Conservation (phyloP, 2,888 invertebrate species). For the Dioctria rufipes region DNA sequence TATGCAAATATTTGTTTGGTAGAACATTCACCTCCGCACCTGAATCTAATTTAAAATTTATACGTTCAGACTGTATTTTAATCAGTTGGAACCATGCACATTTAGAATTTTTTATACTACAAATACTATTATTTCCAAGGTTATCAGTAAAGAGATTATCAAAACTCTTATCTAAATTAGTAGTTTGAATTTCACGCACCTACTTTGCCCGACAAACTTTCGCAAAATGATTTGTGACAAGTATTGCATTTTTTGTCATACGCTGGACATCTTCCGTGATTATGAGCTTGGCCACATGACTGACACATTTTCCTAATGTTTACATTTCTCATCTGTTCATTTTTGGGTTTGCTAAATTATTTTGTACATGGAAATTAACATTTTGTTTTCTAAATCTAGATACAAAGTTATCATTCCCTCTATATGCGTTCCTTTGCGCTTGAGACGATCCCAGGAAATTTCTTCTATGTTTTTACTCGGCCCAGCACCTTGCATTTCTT, state of each 20-base stretch:
- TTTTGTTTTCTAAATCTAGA: no score
- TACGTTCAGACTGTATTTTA: not conserved
- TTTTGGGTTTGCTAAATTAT: not conserved
- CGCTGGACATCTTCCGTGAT: not conserved
- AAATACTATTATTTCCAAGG: no score
- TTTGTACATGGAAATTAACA: no score
- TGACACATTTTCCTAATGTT: not conserved
- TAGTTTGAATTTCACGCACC: not conserved
- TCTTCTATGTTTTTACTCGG: no score
- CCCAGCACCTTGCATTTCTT: no score
- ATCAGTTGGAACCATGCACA: no score
- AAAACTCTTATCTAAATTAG: no score
- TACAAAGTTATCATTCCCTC: no score
- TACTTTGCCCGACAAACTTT: not conserved
- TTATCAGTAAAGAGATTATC: no score
- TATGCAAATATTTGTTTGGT: not conserved
- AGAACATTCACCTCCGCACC: constrained; percentile 26
- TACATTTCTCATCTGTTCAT: not conserved
- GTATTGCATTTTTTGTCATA: not conserved
- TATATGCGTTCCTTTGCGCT: no score
- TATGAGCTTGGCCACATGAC: not conserved
- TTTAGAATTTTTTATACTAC: no score
- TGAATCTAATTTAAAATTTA: constrained; percentile 18
- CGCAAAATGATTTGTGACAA: not conserved
- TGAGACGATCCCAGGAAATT: no score